phyloP scores from a whole-genome alignment of 2,113 vertebrate genomes.

The Leucopsar rothschildi region DNA sequence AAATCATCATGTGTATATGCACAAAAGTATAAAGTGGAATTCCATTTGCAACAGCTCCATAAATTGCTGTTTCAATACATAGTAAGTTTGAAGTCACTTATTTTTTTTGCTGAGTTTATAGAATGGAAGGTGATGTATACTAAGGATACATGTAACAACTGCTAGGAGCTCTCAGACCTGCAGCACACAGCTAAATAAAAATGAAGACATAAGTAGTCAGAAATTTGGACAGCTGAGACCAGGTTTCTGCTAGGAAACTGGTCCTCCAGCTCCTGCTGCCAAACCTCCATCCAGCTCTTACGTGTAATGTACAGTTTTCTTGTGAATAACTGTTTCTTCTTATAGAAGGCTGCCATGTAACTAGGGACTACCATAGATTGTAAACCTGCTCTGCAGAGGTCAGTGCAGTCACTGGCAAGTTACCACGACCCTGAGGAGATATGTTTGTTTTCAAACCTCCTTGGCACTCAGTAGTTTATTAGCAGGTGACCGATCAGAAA shows the following conservation, averaged over 20 bases:
- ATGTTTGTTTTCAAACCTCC: neutral
- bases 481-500: neutral
- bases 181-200: neutral
- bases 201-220: neutral
- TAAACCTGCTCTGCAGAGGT: no score
- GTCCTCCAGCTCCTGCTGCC: neutral
- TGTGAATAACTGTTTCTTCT: neutral
- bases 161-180: neutral
- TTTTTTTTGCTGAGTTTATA: neutral
- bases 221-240: neutral
- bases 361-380: neutral
- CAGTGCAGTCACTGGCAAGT: no score
- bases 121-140: neutral
- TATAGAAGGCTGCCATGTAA: neutral
- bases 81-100: neutral
- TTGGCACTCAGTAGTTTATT: neutral
- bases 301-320: rapidly evolving
- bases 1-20: neutral
- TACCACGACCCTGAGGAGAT: no score
- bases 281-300: neutral
- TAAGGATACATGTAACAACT: neutral
- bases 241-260: neutral
- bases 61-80: neutral
- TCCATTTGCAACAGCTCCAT: neutral
- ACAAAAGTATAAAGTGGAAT: neutral